These are phyloP conservation scores for Lepisosteus osseus DNA, from an alignment of 2,113 vertebrate species.

Conservation along the genomic window DNA sequence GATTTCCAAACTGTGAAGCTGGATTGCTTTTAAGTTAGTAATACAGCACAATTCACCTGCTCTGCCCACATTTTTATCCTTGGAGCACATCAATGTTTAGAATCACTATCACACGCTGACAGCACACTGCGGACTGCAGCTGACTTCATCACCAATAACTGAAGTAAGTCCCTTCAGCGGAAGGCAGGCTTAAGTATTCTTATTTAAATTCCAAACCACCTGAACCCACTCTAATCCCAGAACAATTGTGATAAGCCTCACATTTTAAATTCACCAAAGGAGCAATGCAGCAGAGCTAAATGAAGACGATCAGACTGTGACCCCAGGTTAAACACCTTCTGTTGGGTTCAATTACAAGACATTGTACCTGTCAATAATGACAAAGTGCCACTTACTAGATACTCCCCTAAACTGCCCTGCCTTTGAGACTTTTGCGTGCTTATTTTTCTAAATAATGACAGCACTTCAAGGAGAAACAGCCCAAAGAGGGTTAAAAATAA, in stretches of 20 bases:
- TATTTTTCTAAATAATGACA: not conserved
- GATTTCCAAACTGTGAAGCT: not conserved
- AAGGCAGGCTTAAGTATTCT: not conserved
- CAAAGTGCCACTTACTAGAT: slow-evolving; percentile 4
- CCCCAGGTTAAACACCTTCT: slow-evolving; percentile 8
- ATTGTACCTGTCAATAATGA: not conserved
- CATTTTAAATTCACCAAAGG: not conserved
- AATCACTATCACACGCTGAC: too few species aligned
- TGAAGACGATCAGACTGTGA: not conserved
- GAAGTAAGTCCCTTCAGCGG: not conserved
- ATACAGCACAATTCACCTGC: not conserved
- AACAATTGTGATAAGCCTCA: slow-evolving; percentile 5
- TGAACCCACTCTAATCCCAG: not conserved
- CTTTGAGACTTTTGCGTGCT: not conserved
- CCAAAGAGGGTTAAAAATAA: not conserved
- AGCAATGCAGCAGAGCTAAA: not conserved
- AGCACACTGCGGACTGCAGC: too few species aligned
- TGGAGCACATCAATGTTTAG: too few species aligned
- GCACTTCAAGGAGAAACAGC: not conserved
- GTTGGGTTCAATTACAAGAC: slow-evolving; percentile 2
- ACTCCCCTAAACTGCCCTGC: not conserved
- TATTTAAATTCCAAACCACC: not conserved
- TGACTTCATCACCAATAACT: not conserved
- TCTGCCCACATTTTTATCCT: too few species aligned
- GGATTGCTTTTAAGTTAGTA: not conserved